Base-by-base conservation (phyloP, 2,888 invertebrate genomes). In the Aelia acuminata region DNA sequence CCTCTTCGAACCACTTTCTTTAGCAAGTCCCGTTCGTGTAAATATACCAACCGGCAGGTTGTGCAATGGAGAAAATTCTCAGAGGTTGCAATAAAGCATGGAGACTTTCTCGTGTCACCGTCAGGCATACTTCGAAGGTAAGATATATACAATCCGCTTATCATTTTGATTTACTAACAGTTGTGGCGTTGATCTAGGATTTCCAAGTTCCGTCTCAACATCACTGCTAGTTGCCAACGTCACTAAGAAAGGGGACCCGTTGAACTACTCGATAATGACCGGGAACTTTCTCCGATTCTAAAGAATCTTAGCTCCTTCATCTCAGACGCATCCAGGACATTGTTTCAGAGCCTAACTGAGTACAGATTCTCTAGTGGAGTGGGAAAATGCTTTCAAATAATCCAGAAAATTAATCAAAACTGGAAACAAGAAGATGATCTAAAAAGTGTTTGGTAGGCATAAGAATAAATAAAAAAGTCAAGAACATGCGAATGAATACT, bases 81-180 rank as follows among this genome's bases (percentile, higher is more conserved):
- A 18, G 31, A 63, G 63, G 31, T 4, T 18, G 63, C 63, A 31
- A 63, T 63, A 63, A 80, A 80, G 43, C 80, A 43, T 43, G 80
- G 80, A 80, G 43, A 43, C 80, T 80, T 80, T 80, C 80, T 80
- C 80, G 80, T 80, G 39, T 80, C 39, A 80, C 43, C n/a, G n/a
- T 39, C 22, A 80, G 39, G 39, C 22, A 43, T 80, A 18, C 80
- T n/a, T 5, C n/a, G 22, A 43, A 3, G 43, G 5, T n/a, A n/a
- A 80, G 43, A 80, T 43, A 43, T 80, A 43, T 80, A 22, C 80
- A 43, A 43, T 80, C 43, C 43, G 43, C 39, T 80, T 43, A 80
- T 80, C 80, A 43, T 43, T 80, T 80, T 20, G 43, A 43, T 80
- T 80, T 80, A 80, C 80, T 43, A 39, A 31, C 43, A 8, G 80